Evolutionary conservation across 1,140 invertebrate species (phyloP).

Genomic region (Drosophila prosaltans): DNA sequence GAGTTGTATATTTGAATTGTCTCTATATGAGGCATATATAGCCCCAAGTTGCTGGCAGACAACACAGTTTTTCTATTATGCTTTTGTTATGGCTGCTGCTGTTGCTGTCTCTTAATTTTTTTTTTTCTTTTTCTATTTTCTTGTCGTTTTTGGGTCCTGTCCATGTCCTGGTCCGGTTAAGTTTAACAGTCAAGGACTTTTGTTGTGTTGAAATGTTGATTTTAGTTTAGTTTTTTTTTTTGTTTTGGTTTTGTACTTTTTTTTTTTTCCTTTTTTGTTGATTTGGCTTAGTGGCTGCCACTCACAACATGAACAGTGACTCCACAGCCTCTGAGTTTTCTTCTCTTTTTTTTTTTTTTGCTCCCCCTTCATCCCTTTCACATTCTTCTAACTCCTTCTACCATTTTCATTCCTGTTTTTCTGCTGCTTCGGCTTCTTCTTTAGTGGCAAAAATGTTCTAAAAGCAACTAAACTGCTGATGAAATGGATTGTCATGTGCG

Average conservation of each 20-base stretch:
- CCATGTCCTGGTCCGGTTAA: constrained; percentile 64
- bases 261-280: constrained; percentile 54
- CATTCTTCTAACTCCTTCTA: neutral
- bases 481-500: constrained; percentile 83
- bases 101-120: constrained; percentile 2
- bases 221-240: constrained; percentile 21
- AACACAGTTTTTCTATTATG: constrained; percentile 74
- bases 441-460: constrained; percentile 57
- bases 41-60: constrained; percentile 56
- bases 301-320: constrained; percentile 53
- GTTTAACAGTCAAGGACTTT: constrained; percentile 80
- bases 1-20: constrained; percentile 31
- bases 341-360: neutral
- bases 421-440: constrained; percentile 61
- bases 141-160: constrained; percentile 13
- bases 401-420: constrained; percentile 4
- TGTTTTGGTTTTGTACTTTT: neutral
- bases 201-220: constrained; percentile 80
- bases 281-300: constrained; percentile 79
- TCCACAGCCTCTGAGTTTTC: neutral
- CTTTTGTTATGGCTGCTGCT: constrained; percentile 60
- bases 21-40: constrained; percentile 56
- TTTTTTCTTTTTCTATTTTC: neutral
- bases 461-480: constrained; percentile 82
- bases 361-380: neutral